Evolutionary conservation across 2,113 vertebrate species (phyloP), one percentile per base, ranked within the genome.

Genomic region (Elachura formosa): DNA sequence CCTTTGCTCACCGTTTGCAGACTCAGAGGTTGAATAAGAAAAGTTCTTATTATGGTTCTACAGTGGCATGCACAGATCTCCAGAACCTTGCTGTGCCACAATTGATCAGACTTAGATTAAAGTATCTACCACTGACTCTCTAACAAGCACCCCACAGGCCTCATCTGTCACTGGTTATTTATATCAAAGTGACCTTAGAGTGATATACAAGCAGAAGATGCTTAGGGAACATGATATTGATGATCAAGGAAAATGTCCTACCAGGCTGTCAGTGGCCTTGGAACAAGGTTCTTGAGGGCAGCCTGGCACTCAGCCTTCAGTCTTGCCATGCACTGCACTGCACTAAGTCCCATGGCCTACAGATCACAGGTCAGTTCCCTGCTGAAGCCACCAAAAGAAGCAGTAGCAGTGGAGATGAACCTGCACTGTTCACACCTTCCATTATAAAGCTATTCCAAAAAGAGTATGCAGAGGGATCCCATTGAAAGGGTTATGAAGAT

Each of bases 311-410:
- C 16, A 15, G 49, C 58, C 48, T 38, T 31, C 40, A 17, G 19
- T 25, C 10, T 76, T 5, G 13, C 34, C 18, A 4, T 2, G 2
- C 34, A 41, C 22, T 78, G 12, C 40, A 4, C 77, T 78, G 64
- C 0, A 0, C 4, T 59, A 11, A 67, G 31, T 56, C 40, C 56
- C 0, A 0, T 36, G 67, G 76, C 34, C 31, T 0, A 1, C n/a
- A 38, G 45, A 56, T 31, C 52, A 8, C 41, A 38, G 64, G 33
- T 41, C 76, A 76, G 28, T n/a, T 67, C 51, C 18, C 13, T 3
- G 7, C 64, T 88, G 14, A 12, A 10, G 23, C 63, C 64, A 67
- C n/a, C 3, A 8, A 34, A 78, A 81, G 24, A 58, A 67, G 61
- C 34, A 41, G 12, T 7, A 78, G 12, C 45, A 45, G 28, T 17